These are phyloP conservation scores for Anthopleura xanthogrammica DNA, from an alignment of 92 coral and sea anemone species.

Conservation along the genomic window DNA sequence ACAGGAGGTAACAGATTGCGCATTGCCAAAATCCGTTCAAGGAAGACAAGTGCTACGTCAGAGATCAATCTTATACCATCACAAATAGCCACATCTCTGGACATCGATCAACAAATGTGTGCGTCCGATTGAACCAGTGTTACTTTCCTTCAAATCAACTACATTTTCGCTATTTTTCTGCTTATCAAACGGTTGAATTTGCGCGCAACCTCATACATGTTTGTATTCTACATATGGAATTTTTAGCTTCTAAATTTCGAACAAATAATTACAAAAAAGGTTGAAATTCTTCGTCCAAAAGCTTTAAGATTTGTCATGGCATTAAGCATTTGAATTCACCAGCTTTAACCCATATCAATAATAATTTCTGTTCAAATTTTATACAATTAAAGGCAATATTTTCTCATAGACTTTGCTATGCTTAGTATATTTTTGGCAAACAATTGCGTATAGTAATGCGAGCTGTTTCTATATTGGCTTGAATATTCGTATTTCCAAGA, in stretches of 20 bases:
- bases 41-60: neutral
- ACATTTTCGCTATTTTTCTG: neutral
- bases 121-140: neutral
- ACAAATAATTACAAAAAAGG: neutral
- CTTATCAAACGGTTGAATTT: neutral
- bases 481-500: neutral
- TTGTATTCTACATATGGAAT: neutral
- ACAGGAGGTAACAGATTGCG: neutral
- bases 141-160: neutral
- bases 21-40: neutral
- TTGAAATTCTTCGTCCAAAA: neutral
- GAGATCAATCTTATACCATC: neutral
- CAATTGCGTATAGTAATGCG: neutral
- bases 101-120: neutral
- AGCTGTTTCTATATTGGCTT: neutral
- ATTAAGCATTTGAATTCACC: neutral
- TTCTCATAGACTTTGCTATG: neutral
- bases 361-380: neutral
- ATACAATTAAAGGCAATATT: neutral
- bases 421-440: neutral
- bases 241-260: too few relatives aligned
- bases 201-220: neutral
- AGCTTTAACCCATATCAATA: neutral
- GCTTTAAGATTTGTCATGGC: neutral
- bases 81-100: neutral